Conservation (phyloP, 1,140 invertebrate species). For the Holotrichia oblita region DNA sequence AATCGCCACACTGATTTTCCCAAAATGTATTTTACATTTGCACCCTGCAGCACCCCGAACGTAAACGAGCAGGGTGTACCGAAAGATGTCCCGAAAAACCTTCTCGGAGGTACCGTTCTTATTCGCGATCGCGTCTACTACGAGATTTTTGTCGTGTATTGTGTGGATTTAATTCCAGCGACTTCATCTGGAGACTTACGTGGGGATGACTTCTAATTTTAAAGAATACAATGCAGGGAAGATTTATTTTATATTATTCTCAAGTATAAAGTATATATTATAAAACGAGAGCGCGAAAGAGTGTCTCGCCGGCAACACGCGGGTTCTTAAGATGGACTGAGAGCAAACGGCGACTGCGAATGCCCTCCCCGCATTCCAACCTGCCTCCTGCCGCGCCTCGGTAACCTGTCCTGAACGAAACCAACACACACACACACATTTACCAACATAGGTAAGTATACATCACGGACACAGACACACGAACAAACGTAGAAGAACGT, state of each 20-base stretch:
- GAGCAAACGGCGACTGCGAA: slow-evolving; percentile 54
- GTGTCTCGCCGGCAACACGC: slow-evolving; percentile 16
- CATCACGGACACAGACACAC: not conserved
- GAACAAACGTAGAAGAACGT: slow-evolving; percentile 14
- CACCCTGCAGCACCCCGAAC: not conserved
- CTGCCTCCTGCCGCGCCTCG: slow-evolving; percentile 54
- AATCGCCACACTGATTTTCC: too few species aligned
- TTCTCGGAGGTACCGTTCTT: too few species aligned
- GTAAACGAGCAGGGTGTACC: not conserved
- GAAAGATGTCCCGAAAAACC: too few species aligned
- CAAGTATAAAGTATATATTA: too few species aligned
- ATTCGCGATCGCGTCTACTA: too few species aligned
- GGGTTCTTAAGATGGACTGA: slow-evolving; percentile 56
- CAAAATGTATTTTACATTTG: too few species aligned
- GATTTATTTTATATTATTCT: too few species aligned
- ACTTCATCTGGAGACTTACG: too few species aligned
- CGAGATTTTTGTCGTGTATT: too few species aligned
- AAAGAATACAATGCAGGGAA: too few species aligned
- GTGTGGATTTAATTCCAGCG: too few species aligned
- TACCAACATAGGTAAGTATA: not conserved
- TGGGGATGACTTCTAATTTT: too few species aligned
- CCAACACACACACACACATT: slow-evolving; percentile 42
- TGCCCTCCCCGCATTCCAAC: slow-evolving; percentile 59
- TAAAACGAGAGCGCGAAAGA: slow-evolving; percentile 16
- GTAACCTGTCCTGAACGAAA: slow-evolving; percentile 49